Base-by-base conservation (phyloP, 2,113 vertebrate genomes). In the Nothoprocta perdicaria region DNA sequence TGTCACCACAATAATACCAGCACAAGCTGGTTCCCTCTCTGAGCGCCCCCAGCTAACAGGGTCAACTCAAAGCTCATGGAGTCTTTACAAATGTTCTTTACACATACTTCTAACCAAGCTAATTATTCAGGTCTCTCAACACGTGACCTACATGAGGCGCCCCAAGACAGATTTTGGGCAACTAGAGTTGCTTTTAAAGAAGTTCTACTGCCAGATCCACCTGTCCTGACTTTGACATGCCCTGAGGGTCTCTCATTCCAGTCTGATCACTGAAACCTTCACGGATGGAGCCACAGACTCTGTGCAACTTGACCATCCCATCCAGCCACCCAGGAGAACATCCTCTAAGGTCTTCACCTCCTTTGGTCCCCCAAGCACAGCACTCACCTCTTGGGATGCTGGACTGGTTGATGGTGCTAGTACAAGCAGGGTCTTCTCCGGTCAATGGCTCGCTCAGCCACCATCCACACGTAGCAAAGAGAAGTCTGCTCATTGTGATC, bases 1-100 rank as follows among this genome's bases (percentile, higher is more conserved):
- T 1, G 3, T 52, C 29, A n/a, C 41, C 41, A 6, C 1, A 0
- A 13, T 9, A 12, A 10, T 1, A 0, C 52, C 3, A 38, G 4
- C 11, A 61, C 53, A 69, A 53, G 46, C 29, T 67, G 15, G 41
- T n/a, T 4, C 3, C 35, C n/a, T 29, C 35, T 22, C 14, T 18
- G 57, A 63, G 1, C 40, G 31, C 40, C 0, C 0, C 22, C 35
- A n/a, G 63, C 40, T 35, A 41, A 14, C 19, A 19, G 19, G 61
- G 43, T 63, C 74, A 71, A 66, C 60, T 41, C 61, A 68, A 88
- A 50, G 55, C n/a, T 45, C 43, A 16, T 45, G 43, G 45, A 21
- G 21, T 48, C 21, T 48, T 48, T 48, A 23, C 45, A 18, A 46
- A 10, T 46, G 45, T 48, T 48, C 75, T 66, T 27, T 43, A 57